Evolutionary conservation across 64 coral and sea anemone genomes (phyloP), one percentile per base, ranked within the genome.

Genomic region (Trachythela sp.): DNA sequence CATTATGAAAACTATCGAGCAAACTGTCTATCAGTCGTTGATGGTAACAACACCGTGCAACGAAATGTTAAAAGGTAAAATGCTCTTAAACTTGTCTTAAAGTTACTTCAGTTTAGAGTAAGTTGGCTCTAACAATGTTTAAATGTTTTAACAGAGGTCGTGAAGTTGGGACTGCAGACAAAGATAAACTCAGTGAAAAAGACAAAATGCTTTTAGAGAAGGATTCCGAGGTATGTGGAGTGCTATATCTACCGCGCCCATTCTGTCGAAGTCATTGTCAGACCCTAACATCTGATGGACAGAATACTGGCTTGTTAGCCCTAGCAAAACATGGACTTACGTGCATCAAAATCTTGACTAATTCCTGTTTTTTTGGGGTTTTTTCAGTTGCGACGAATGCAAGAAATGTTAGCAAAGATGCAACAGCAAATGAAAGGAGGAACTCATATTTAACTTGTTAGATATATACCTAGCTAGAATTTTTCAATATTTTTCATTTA

Each of bases 1-100:
- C 96, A 99, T 90, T 99, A 99, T 59, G 96, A 99, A 68, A 99
- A 99, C 36, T 99, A 95, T 89, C 91, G 96, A 45, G 96, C 96
- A 17, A 92, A 89, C 13, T 88, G 91, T 43, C 72, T 99, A 36
- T 86, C 94, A 11, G 77, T 84, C 34, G 90, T 88, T 30, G 86
- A 91, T 64, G 56, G 56, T 64, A 80, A 80, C 75, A 80, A 80
- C 75, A 80, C 75, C 13, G 37, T 80, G 0, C 75, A 80, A 80
- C 20, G 75, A 80, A 30, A 80, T 80, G 75, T 80, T 10, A 80
- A 80, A 80, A 80, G 33, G 75, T 80, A 37, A 9, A 20, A 0
- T 20, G 1, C 22, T 52, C 1, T 52, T 15, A 11, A 52, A 15
- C 9, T 1, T 8, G 10, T 72, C 29, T 72, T 72, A 72, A 14